Evolutionary conservation across 2,113 vertebrate species (phyloP).

Genomic region (Geococcyx californianus): DNA sequence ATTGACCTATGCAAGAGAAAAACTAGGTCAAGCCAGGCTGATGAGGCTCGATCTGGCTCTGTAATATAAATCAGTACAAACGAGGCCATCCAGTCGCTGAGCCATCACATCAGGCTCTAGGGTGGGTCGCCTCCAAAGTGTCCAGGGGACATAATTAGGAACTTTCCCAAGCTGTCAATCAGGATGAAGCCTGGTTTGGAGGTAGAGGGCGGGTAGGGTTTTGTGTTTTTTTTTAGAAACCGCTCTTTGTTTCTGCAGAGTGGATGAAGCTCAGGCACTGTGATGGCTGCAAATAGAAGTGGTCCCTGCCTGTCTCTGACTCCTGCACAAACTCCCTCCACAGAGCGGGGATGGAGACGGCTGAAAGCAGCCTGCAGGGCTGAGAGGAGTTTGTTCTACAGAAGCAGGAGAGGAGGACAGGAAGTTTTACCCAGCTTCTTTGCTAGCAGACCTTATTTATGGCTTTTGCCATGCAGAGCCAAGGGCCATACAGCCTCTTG

Average conservation of each 20-base stretch:
- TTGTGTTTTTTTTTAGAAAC: neutral
- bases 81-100: neutral
- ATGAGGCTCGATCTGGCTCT: slow-evolving; percentile 48
- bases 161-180: slow-evolving; percentile 24
- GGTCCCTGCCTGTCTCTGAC: neutral
- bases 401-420: neutral
- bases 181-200: neutral
- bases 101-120: slow-evolving; percentile 33
- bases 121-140: slow-evolving; percentile 4
- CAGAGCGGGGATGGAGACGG: neutral
- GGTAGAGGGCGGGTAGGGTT: neutral
- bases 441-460: neutral
- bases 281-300: neutral
- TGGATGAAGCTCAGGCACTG: neutral
- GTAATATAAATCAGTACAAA: slow-evolving; percentile 42
- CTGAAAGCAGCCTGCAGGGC: neutral
- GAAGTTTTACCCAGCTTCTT: neutral
- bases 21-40: slow-evolving; percentile 75
- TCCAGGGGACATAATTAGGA: slow-evolving; percentile 54
- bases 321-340: neutral
- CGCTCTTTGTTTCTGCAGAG: neutral
- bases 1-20: slow-evolving; percentile 46
- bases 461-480: neutral
- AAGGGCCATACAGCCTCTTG: neutral
- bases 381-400: neutral